Base-by-base conservation (phyloP, 2,797 vertebrate genomes). In the Peromyscus melanophrys region DNA sequence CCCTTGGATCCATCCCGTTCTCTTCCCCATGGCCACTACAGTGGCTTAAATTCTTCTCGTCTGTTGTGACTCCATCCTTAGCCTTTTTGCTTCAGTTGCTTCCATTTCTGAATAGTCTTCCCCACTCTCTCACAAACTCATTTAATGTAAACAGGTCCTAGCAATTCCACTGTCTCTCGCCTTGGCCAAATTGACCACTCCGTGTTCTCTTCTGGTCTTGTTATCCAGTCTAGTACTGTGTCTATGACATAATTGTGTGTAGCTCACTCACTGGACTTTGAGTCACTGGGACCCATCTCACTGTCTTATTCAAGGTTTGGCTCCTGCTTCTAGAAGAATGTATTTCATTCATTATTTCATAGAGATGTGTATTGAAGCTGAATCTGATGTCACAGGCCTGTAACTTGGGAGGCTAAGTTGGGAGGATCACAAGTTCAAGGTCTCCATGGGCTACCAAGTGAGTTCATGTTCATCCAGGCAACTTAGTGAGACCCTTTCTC, bases 291-390 rank as follows among this genome's bases (percentile, higher is more conserved):
- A 75, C 71, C 57, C 27, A 87, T 57, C n/a, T 95, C 71, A 77
- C 27, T 75, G 87, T 67, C 61, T 91, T 93, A 80, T 46, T 97
- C 63, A 67, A 90, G 92, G 63, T 59, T 90, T 82, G 94, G 27
- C 92, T 65, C 29, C 88, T 94, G 43, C 6, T 80, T 29, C 63
- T 77, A 65, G 37, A 67, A 76, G 55, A 87, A 16, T 92, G 10
- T 57, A 75, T 93, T 91, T 59, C 7, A 86, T 80, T 94, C 37
- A 71, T 95, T 91, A 46, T 94, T 92, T 92, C 43, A 37, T 52
- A 92, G 78, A 96, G 96, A 40, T 92, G 46, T 52, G 23, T 89
- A 12, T 91, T 86, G 65, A 67, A 67, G 82, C 40, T 65, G 29
- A 29, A 6, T 83, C 81, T 85, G 40, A 40, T 23, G 31, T 69